A percentile compares a stretch with the other conserved stretches of the same genome.
Evolutionary conservation across 2,113 vertebrate species (phyloP).

Genomic region (Coryphaenoides rupestris): DNA sequence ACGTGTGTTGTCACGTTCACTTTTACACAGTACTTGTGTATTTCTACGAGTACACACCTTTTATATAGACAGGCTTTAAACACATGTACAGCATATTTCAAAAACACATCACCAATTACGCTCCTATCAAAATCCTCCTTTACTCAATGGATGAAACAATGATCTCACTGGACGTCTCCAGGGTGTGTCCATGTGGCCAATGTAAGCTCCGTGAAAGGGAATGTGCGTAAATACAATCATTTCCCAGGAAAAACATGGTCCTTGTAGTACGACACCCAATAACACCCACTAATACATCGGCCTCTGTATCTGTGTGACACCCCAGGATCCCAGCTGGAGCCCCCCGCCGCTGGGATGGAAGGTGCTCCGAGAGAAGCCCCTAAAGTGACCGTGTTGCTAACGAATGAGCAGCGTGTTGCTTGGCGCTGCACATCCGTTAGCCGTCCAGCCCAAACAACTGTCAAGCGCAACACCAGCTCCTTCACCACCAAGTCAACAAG

Average conservation of each 20-base stretch:
- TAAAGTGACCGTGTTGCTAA: slow-evolving; percentile 67
- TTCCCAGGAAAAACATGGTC: no score
- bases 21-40: no score
- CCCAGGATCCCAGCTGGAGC: no score
- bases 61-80: no score
- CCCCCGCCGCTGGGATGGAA: no score
- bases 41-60: not conserved
- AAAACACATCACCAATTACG: not conserved
- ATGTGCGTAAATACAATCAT: not conserved
- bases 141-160: not conserved
- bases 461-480: slow-evolving; percentile 58
- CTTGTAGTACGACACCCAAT: no score
- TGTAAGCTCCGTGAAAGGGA: not conserved
- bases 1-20: no score
- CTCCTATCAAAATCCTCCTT: not conserved
- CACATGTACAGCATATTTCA: not conserved
- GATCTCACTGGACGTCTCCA: not conserved
- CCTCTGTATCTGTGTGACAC: no score
- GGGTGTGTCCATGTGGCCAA: not conserved
- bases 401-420: slow-evolving; percentile 80
- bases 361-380: slow-evolving; percentile 22
- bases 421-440: slow-evolving; percentile 66
- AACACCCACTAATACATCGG: no score
- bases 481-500: slow-evolving; percentile 36
- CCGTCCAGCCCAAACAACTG: slow-evolving; percentile 78